phyloP scores from a whole-genome alignment of 1,140 invertebrate genomes.

The Cyclargus thomasi region DNA sequence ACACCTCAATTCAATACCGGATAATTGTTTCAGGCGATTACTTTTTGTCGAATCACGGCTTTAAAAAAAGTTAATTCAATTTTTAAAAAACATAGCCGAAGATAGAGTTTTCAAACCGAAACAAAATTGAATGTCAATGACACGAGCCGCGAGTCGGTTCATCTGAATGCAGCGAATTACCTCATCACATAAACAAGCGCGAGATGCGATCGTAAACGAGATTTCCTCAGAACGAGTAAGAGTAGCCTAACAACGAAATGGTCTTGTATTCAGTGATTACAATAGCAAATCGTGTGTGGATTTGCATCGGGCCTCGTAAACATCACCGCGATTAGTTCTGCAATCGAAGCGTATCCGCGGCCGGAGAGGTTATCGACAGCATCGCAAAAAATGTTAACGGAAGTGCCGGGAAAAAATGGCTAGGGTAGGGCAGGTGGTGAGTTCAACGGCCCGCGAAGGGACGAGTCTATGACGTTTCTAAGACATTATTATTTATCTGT shows the following conservation, averaged over 20 bases:
- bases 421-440: conserved; percentile 58
- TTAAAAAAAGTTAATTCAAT: neutral
- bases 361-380: conserved; percentile 62
- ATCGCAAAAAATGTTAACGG: conserved; percentile 63
- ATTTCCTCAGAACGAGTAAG: too few relatives aligned
- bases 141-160: conserved; percentile 36
- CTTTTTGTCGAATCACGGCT: neutral
- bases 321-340: conserved; percentile 31
- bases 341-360: conserved; percentile 65
- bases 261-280: conserved; percentile 7
- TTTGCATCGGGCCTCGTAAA: neutral
- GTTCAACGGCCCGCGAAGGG: conserved; percentile 60
- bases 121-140: conserved; percentile 45
- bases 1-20: neutral
- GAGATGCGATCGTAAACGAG: conserved; percentile 2
- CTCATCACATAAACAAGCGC: conserved; percentile 28
- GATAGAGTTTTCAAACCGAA: conserved; percentile 26
- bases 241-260: conserved; percentile 34
- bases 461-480: conserved; percentile 38
- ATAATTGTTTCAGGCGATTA: conserved; percentile 7
- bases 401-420: conserved; percentile 67
- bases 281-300: conserved; percentile 3
- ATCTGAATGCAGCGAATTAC: conserved; percentile 46
- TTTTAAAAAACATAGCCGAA: conserved; percentile 28
- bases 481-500: conserved; percentile 41